Conservation (phyloP, 2,888 invertebrate species). For the Rhopalosiphum nymphaeae region DNA sequence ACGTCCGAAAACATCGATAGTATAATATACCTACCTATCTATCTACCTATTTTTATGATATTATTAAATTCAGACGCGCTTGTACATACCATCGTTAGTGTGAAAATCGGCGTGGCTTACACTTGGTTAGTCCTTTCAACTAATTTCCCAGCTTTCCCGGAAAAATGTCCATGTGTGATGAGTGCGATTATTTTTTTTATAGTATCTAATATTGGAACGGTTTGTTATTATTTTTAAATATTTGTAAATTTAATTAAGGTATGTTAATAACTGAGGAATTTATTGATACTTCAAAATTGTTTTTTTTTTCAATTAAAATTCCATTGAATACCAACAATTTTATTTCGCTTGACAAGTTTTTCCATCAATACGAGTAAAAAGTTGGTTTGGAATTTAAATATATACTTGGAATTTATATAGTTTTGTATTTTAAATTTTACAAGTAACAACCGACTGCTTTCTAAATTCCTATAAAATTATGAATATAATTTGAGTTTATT, state of each 20-base stretch:
- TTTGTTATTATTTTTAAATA: not conserved
- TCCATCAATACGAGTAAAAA: not conserved
- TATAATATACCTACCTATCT: not conserved
- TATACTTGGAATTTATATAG: not conserved
- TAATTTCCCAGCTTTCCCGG: not conserved
- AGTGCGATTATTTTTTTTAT: not conserved
- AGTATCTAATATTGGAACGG: not conserved
- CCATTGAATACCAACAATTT: not conserved
- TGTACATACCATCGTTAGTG: not conserved
- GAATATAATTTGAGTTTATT: not conserved
- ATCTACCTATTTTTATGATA: not conserved
- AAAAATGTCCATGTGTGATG: not conserved
- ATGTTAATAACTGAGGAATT: not conserved
- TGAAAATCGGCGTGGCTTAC: not conserved
- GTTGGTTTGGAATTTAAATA: conserved; percentile 12
- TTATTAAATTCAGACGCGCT: not conserved
- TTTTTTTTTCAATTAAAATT: not conserved
- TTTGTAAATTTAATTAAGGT: not conserved
- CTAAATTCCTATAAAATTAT: not conserved
- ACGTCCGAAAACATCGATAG: not conserved
- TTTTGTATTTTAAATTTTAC: not conserved
- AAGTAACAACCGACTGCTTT: not conserved
- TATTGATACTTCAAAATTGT: not conserved
- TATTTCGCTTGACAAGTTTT: conserved; percentile 6
- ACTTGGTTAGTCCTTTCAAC: not conserved